Base-by-base conservation (phyloP, 2,797 vertebrate species). In the Pachyuromys duprasi region DNA sequence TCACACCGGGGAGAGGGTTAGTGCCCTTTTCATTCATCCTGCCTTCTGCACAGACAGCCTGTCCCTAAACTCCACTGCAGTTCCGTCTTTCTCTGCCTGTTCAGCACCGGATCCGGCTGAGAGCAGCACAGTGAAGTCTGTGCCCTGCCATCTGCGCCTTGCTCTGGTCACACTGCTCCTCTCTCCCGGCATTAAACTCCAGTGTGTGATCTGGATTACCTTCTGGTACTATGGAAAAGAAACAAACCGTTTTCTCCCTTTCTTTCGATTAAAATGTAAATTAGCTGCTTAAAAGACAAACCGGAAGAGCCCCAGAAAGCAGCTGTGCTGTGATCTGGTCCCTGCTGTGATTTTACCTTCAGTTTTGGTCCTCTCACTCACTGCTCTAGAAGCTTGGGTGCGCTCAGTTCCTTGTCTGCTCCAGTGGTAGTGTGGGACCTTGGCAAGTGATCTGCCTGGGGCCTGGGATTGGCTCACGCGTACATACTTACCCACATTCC, bases 261-360 rank as follows among this genome's bases (percentile, higher is more conserved):
- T 95, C 55, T 2, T n/a, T 93, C 93, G 90, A 96, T 96, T 97
- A 96, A 97, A 97, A 97, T 97, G 96, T 94, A 97, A 97, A 97
- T 96, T 93, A 94, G 72, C 72, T 96, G 83, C 70, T 96, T 97
- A 82, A 93, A 96, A 96, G 39, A 15, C 42, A 55, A 20, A 63
- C 86, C 42, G 24, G 49, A 20, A 33, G 39, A 90, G 42, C n/a
- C 63, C 60, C 45, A 26, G 62, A 95, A 96, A 75, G 86, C 80
- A 57, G 26, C 26, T 92, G 55, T 69, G 93, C 80, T 80, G 26
- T 92, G 91, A 45, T 93, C 88, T 81, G 96, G 81, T 90, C 67
- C 75, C 69, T 92, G 57, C 94, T 31, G 42, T 94, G 94, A 89
- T 94, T 60, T 67, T 20, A 94, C 65, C 72, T 88, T 88, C 18